Conservation (phyloP, 2,888 invertebrate genomes). For the Epistrophe eligans region DNA sequence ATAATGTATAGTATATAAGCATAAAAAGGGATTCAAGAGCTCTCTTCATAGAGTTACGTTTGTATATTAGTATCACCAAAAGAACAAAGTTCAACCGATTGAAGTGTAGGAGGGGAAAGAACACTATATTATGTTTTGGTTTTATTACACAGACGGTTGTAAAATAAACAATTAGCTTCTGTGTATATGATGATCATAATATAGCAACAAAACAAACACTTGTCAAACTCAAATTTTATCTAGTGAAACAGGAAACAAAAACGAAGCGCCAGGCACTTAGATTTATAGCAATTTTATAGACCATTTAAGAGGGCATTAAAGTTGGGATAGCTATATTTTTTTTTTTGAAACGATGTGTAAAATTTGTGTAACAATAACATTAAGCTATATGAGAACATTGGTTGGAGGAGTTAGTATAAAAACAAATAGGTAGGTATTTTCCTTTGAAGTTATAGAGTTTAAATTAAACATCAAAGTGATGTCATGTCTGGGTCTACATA, state of each 20-base stretch:
- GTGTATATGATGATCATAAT: conserved; percentile 36
- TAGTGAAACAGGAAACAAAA: conserved; percentile 39
- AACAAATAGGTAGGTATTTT: background rate
- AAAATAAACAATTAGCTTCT: conserved; percentile 73
- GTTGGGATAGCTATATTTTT: conserved; percentile 54
- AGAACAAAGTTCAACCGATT: conserved; percentile 44
- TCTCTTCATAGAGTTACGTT: conserved; percentile 15
- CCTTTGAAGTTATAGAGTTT: conserved; percentile 4
- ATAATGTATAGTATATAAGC: background rate
- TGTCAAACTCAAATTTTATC: conserved; percentile 63
- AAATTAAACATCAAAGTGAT: conserved; percentile 7
- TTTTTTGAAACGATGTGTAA: conserved; percentile 75
- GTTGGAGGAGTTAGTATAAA: background rate
- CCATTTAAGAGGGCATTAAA: conserved; percentile 71
- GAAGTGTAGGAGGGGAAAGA: conserved; percentile 37
- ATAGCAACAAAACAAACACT: conserved; percentile 45
- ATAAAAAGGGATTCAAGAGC: conserved; percentile 53
- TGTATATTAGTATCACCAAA: conserved; percentile 10
- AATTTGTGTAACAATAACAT: conserved; percentile 59
- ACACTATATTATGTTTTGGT: conserved; percentile 55
- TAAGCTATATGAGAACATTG: background rate
- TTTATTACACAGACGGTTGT: conserved; percentile 71
- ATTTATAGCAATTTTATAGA: conserved; percentile 76
- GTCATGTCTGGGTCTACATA: background rate
- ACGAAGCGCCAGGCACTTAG: conserved; percentile 63